Conservation (phyloP, 2,797 vertebrate genomes). For the Chelonia mydas region DNA sequence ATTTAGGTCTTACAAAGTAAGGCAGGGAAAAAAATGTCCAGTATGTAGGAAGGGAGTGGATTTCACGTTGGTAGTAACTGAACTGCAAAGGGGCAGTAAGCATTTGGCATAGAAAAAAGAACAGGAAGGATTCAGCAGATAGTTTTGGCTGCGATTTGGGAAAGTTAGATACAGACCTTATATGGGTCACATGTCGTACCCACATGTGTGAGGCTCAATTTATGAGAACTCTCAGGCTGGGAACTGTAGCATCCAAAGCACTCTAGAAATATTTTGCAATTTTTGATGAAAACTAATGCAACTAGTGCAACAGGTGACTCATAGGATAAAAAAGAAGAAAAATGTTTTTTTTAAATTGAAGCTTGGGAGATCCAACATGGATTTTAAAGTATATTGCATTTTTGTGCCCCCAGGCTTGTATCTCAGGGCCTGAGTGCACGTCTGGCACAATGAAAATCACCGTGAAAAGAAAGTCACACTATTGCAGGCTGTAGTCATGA, state of each 20-base stretch:
- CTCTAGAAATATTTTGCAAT: not conserved
- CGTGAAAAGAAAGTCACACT: not conserved
- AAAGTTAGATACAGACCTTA: not conserved
- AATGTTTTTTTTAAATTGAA: not conserved
- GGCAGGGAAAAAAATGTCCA: not conserved
- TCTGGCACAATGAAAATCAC: not conserved
- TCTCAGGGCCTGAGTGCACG: not conserved
- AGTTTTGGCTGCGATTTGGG: not conserved
- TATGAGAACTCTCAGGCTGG: not conserved
- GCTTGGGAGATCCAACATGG: not conserved
- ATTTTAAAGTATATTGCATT: not conserved
- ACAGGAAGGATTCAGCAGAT: not conserved
- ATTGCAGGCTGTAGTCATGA: not conserved
- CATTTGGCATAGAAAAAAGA: not conserved
- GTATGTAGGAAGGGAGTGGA: not conserved
- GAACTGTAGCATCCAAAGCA: not conserved
- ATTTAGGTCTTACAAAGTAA: fast-evolving
- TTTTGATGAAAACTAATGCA: not conserved
- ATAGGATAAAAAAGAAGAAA: not conserved
- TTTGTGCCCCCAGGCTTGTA: not conserved
- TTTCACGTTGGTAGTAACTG: not conserved
- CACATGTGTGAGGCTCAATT: not conserved
- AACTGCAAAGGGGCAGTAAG: not conserved
- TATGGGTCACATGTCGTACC: not conserved
- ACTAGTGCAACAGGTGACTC: not conserved